Evolutionary conservation across 2,113 vertebrate species (phyloP).

Genomic region (Tupaia chinensis): DNA sequence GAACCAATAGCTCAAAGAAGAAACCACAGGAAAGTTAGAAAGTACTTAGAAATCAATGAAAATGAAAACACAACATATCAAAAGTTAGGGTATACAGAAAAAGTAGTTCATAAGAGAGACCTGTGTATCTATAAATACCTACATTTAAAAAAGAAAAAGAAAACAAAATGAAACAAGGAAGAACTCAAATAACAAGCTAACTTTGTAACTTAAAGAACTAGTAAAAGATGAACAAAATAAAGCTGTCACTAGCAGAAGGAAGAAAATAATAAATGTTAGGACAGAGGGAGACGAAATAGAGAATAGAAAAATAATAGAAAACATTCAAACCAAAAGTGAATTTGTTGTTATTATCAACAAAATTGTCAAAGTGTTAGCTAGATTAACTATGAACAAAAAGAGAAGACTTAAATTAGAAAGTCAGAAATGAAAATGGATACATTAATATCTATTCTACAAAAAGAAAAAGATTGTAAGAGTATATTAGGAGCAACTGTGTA

Average conservation of each 20-base stretch:
- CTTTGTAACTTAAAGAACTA: not conserved
- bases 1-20: too few species aligned
- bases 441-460: not conserved
- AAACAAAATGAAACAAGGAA: too few species aligned
- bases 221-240: not conserved
- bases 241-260: not conserved
- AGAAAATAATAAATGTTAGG: not conserved
- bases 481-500: not conserved
- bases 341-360: not conserved
- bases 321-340: not conserved
- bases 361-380: not conserved
- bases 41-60: not conserved
- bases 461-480: not conserved
- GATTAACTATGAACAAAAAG: not conserved
- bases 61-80: not conserved
- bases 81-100: not conserved
- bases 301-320: not conserved
- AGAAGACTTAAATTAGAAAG: not conserved
- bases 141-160: not conserved
- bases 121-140: too few species aligned
- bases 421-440: not conserved
- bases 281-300: not conserved
- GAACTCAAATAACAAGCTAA: not conserved
- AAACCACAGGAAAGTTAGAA: too few species aligned
- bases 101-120: not conserved